Evolutionary conservation across 1,140 invertebrate species (phyloP), one percentile per base, ranked within the genome.

Genomic region (Rhizoglyphus robini): DNA sequence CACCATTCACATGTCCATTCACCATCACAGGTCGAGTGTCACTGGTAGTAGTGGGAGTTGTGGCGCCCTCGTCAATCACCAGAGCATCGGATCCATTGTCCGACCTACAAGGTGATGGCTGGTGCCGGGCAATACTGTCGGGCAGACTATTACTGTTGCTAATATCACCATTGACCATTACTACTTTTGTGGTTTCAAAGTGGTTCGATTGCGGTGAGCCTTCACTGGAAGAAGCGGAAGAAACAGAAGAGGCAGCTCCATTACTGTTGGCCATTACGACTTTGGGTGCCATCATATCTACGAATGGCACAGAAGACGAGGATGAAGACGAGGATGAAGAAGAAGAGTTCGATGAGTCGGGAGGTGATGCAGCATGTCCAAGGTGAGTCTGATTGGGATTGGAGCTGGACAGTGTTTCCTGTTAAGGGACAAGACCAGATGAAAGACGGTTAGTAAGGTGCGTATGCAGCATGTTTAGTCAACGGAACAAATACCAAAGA

Each of bases 271-370:
- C 51, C 23, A 60, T 27, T 11, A 46, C 58, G 13, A 29, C 15
- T n/a, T 60, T 60, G 3, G 58, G 2, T 46, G 29, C 25, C 25
- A 27, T 59, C 57, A 59, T 27, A 8, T 5, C 2, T 30, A 27
- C 27, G 13, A 29, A 46, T 60, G 2, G 18, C 2, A 27, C 15
- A 2, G 58, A 60, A 3, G 58, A 32, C 1, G 27, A 32, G 2
- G 58, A 60, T 1, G 58, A 60, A 13, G 58, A 32, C 2, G 58
- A 60, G n/a, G 58, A 32, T 47, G 58, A 60, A 34, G 58, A 47
- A 27, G 61, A 47, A 15, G 46, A 63, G 4, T 15, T n/a, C 11
- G 46, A 63, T 2, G 36, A 63, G 5, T 4, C 27, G 11, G 34
- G 18, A 63, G 36, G 36, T 18, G 36, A 41, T 41, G 18, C 36